These are phyloP conservation scores for Spermophilus dauricus DNA, from an alignment of 2,113 vertebrate genomes.

Conservation along the genomic window DNA sequence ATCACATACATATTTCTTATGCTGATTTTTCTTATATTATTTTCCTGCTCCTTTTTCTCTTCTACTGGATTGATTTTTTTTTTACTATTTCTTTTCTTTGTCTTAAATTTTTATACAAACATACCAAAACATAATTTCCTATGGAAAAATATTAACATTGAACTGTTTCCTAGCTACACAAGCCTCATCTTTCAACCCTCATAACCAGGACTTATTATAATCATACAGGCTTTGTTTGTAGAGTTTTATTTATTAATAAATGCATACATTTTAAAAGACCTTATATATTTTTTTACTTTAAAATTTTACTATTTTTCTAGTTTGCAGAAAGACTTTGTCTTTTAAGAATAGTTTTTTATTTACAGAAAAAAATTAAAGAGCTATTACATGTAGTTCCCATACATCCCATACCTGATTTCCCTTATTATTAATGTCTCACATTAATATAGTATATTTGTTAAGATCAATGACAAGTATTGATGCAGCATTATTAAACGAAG, in stretches of 20 bases:
- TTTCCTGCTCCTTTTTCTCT: background rate
- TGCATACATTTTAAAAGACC: background rate
- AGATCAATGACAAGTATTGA: background rate
- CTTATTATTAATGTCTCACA: background rate
- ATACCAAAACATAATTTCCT: background rate
- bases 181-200: background rate
- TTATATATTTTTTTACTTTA: background rate
- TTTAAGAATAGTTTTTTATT: background rate
- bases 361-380: background rate
- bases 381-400: background rate
- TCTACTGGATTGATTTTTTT: background rate
- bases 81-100: background rate
- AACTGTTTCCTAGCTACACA: background rate
- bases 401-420: background rate
- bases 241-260: background rate
- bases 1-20: background rate
- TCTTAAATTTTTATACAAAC: background rate
- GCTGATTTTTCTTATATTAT: background rate
- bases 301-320: too few species aligned
- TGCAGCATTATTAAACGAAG: background rate
- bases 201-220: background rate
- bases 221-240: background rate
- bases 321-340: background rate
- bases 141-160: background rate
- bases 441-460: background rate